phyloP scores from a whole-genome alignment of 1,140 invertebrate genomes.

The Leptinotarsa defecta region DNA sequence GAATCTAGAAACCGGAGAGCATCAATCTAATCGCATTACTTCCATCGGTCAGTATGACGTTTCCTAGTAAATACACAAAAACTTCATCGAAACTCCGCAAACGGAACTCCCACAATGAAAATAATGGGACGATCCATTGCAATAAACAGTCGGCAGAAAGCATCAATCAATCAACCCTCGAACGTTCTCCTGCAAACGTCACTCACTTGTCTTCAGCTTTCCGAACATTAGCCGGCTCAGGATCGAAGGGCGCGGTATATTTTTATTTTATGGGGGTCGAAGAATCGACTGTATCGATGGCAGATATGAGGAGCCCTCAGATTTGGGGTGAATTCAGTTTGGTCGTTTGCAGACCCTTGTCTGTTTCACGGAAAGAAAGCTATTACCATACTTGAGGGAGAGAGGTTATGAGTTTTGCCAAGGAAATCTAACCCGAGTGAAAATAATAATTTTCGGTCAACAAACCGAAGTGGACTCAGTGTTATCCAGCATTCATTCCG shows the following conservation, averaged over 20 bases:
- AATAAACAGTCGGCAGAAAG: conserved; percentile 31
- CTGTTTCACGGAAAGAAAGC: no score
- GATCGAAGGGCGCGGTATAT: background rate
- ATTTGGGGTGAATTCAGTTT: no score
- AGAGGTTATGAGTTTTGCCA: no score
- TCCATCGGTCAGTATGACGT: conserved; percentile 1
- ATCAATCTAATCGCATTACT: background rate
- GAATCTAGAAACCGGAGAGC: background rate
- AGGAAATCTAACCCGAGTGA: no score
- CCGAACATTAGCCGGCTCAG: conserved; percentile 21
- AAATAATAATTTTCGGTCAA: no score
- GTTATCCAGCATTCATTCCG: no score
- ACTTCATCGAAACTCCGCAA: background rate
- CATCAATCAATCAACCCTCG: conserved; percentile 37
- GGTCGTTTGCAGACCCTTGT: no score
- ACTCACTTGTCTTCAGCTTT: conserved; percentile 37
- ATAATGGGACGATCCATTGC: conserved; percentile 10
- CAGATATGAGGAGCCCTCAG: background rate
- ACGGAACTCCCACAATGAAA: background rate
- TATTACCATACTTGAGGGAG: no score
- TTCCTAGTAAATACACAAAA: conserved; percentile 1
- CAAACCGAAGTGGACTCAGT: no score
- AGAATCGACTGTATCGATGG: background rate
- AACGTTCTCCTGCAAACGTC: conserved; percentile 34
- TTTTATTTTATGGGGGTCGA: conserved; percentile 1